These are phyloP conservation scores for Halictus quadricinctus DNA, from an alignment of 2,888 invertebrate genomes.

Conservation along the genomic window DNA sequence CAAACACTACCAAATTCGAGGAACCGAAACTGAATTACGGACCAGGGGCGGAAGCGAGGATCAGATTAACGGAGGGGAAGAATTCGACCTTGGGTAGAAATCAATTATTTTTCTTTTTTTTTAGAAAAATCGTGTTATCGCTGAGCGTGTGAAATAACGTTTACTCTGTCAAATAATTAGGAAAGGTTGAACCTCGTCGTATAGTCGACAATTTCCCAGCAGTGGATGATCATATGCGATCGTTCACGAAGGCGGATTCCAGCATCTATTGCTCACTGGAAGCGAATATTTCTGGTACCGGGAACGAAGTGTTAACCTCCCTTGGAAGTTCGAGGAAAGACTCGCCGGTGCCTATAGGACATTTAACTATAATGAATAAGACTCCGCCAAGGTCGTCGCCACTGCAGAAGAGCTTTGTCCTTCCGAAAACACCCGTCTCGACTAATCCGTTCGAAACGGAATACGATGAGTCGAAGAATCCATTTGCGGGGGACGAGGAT, in stretches of 20 bases:
- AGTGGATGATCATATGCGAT: constrained; percentile 66
- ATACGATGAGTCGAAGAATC: constrained; percentile 85
- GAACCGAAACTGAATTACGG: constrained; percentile 79
- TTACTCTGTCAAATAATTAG: constrained; percentile 46
- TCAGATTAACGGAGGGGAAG: constrained; percentile 84
- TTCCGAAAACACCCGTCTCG: constrained; percentile 77
- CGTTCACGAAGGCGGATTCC: constrained; percentile 70
- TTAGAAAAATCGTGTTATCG: neutral
- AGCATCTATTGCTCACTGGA: constrained; percentile 85
- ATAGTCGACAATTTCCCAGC: constrained; percentile 64
- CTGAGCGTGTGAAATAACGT: too few relatives aligned
- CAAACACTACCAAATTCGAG: constrained; percentile 50
- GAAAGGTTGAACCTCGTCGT: constrained; percentile 67
- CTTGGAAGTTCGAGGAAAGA: constrained; percentile 71
- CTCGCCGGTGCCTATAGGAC: constrained; percentile 77
- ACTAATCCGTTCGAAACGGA: constrained; percentile 82
- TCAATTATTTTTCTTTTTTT: neutral
- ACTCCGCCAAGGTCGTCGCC: constrained; percentile 78
- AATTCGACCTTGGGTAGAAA: constrained; percentile 81
- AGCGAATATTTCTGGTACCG: constrained; percentile 83
- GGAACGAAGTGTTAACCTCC: constrained; percentile 70
- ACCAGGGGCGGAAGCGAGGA: constrained; percentile 85
- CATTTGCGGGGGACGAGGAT: constrained; percentile 84
- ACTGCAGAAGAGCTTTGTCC: constrained; percentile 75
- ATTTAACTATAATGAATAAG: constrained; percentile 73